Evolutionary conservation across 2,888 invertebrate genomes (phyloP).

Genomic region (Drosophila pseudotakahashii): DNA sequence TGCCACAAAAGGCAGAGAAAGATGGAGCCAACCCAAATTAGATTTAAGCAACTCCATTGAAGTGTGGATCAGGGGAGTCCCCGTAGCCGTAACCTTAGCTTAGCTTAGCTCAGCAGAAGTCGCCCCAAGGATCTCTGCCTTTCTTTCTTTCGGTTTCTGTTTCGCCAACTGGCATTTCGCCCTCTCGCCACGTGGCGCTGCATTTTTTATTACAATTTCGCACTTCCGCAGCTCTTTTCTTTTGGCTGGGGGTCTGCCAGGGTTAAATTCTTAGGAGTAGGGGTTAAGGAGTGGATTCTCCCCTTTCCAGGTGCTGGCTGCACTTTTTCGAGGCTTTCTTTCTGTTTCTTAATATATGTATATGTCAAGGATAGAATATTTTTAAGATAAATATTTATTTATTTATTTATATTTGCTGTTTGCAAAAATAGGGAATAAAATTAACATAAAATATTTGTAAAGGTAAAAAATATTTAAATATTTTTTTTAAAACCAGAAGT

Average conservation of each 20-base stretch:
- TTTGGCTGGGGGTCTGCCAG: constrained; percentile 4
- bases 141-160: not conserved
- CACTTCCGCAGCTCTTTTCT: constrained; percentile 56
- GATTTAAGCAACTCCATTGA: constrained; percentile 68
- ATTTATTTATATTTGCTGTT: too few relatives aligned
- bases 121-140: constrained; percentile 29
- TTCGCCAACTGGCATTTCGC: constrained; percentile 1
- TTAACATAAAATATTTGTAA: too few relatives aligned
- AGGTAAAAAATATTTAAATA: too few relatives aligned
- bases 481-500: too few relatives aligned
- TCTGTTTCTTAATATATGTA: constrained; percentile 3
- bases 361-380: not conserved
- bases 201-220: constrained; percentile 71
- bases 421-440: too few relatives aligned
- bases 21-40: constrained; percentile 59
- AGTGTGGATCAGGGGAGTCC: constrained; percentile 44
- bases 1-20: constrained; percentile 43
- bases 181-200: constrained; percentile 49
- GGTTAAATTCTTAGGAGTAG: constrained; percentile 4
- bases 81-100: constrained; percentile 59
- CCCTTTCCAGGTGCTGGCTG: constrained; percentile 5
- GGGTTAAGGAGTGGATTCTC: not conserved
- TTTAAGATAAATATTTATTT: too few relatives aligned
- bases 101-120: constrained; percentile 43
- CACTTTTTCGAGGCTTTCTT: constrained; percentile 19